Evolutionary conservation across 2,888 invertebrate genomes (phyloP), one percentile per base, ranked within the genome.

Genomic region (Nasonovia ribisnigri): DNA sequence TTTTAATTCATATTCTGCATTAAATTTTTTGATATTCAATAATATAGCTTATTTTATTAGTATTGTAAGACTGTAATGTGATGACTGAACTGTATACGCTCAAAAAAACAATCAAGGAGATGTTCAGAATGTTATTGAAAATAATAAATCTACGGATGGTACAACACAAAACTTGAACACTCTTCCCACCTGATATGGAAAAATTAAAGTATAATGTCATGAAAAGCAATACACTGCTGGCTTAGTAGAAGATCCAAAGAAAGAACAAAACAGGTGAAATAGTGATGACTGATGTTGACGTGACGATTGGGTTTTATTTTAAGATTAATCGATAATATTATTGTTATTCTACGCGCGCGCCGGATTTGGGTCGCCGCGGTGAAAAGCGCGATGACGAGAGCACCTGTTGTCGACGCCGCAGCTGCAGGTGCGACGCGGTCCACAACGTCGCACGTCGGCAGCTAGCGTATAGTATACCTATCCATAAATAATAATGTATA

Each of bases 361-460:
- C n/a, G 87, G 57, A 67, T 92, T 87, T 29, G 92, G 87, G 86
- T 92, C 67, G 92, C 43, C 51, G 88, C 57, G 92, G 20, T 26
- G 92, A 91, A 91, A 92, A 88, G 67, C 13, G 60, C 87, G 60
- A 67, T 48, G 46, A 86, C 46, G 51, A 88, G 11, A 10, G 51
- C 92, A 88, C 77, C 92, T 88, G 92, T 67, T 88, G 92, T 67
- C 88, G 43, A 36, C 60, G 36, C 67, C 29, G 29, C n/a, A 26
- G 48, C 51, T n/a, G 92, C 92, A 92, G 92, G 88, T 88, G 92
- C 77, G 77, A 92, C 92, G 77, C 92, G 92, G 92, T 88, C n/a
- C 77, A 54, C 51, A 87, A 29, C 84, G 57, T 29, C 84, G 77
- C n/a, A n/a, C 57, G 67, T 36, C 77, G 77, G 36, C 77, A 36